Evolutionary conservation across 1,140 invertebrate genomes (phyloP).

Genomic region (Orius laevigatus): DNA sequence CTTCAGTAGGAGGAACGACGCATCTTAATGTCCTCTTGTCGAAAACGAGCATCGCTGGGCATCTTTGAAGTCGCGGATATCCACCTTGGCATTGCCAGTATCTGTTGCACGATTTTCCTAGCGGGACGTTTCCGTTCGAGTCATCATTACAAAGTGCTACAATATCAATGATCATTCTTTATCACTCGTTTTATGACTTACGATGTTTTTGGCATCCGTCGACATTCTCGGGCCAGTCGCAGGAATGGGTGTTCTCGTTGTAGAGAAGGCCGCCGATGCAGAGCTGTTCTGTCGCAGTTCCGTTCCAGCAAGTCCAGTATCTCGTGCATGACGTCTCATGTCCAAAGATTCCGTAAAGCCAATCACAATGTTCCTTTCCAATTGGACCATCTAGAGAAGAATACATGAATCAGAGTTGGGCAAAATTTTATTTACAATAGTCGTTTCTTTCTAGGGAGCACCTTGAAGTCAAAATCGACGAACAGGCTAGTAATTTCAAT

Average conservation of each 20-base stretch:
- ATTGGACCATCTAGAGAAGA: constrained; percentile 57
- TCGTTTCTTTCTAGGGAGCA: no score
- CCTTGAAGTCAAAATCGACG: no score
- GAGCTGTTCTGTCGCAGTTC: constrained; percentile 79
- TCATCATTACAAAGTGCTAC: constrained; percentile 80
- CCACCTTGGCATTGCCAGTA: constrained; percentile 90
- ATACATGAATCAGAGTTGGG: no score
- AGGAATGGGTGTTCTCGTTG: constrained; percentile 76
- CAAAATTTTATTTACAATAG: no score
- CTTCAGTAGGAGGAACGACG: constrained; percentile 73
- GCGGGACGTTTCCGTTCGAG: constrained; percentile 54
- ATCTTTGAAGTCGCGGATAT: constrained; percentile 73
- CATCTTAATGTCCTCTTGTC: constrained; percentile 66
- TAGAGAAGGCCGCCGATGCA: constrained; percentile 82
- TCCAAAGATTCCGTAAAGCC: constrained; percentile 84
- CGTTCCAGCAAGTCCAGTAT: constrained; percentile 91
- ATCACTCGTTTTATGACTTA: constrained; percentile 41
- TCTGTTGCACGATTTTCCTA: constrained; percentile 80
- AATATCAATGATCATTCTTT: constrained; percentile 19
- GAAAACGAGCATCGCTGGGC: constrained; percentile 80
- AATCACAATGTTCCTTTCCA: constrained; percentile 72
- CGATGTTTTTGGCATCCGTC: constrained; percentile 85
- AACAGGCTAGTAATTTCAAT: no score
- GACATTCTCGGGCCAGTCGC: constrained; percentile 86
- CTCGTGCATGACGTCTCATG: constrained; percentile 83